A percentile compares a stretch with the other conserved stretches of the same genome.
These are phyloP conservation scores for Aphelinus certus DNA, from an alignment of 1,140 invertebrate genomes.

Conservation along the genomic window DNA sequence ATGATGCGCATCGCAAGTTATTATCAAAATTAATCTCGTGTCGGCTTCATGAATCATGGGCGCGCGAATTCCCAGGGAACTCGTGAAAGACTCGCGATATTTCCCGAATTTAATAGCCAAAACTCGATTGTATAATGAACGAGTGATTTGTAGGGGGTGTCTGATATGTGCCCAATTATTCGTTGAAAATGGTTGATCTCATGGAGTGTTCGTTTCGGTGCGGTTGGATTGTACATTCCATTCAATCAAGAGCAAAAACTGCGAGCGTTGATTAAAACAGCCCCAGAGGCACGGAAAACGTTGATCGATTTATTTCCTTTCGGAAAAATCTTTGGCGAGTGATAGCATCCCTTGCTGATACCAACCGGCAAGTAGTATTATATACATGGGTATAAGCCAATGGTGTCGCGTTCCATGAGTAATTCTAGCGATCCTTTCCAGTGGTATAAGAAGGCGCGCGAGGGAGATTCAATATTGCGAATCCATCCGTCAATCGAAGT, in stretches of 20 bases:
- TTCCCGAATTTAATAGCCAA: neutral
- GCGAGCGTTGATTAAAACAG: too few species aligned
- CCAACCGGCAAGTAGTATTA: too few species aligned
- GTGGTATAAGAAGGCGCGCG: neutral
- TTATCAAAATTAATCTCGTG: conserved; percentile 19
- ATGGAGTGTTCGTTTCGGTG: too few species aligned
- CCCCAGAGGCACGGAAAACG: too few species aligned
- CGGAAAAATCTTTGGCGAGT: neutral
- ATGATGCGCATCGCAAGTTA: conserved; percentile 3
- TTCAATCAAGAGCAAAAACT: too few species aligned
- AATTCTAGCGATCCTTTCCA: neutral
- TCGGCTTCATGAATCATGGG: neutral
- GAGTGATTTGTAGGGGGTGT: too few species aligned
- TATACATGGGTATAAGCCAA: too few species aligned
- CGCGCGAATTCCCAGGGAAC: neutral
- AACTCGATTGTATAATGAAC: too few species aligned
- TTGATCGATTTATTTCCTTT: too few species aligned
- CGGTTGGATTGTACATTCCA: too few species aligned
- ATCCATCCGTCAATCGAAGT: conserved; percentile 26
- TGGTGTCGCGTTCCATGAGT: conserved; percentile 5
- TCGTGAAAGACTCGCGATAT: neutral
- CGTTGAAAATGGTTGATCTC: too few species aligned
- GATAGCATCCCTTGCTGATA: neutral
- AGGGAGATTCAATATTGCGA: conserved; percentile 25
- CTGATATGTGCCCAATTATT: too few species aligned